Conservation (phyloP, 2,888 invertebrate species). For the Hydrotaea cyrtoneurina region DNA sequence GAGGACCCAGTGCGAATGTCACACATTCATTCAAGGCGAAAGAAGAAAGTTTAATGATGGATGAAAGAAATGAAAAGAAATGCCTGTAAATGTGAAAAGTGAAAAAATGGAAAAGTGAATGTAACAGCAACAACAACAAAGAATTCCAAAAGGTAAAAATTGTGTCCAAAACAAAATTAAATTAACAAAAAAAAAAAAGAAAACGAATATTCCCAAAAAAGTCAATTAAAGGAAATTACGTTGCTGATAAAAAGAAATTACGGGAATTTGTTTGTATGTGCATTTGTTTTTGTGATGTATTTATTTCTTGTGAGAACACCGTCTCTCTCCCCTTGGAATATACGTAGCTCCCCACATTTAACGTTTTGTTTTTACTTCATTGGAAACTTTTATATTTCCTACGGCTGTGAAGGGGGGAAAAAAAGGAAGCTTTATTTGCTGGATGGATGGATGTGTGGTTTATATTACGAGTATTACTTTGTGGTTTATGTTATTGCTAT, state of each 20-base stretch:
- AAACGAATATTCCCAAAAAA: background rate
- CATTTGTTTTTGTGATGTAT: background rate
- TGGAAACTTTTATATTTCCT: background rate
- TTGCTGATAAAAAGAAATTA: background rate
- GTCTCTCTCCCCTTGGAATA: background rate
- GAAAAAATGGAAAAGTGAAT: background rate
- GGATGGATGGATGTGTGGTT: background rate
- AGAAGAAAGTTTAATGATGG: background rate
- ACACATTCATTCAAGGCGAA: background rate
- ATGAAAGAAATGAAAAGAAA: too few species aligned
- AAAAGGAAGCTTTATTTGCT: conserved; percentile 7
- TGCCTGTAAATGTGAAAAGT: background rate
- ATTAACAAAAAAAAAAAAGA: background rate
- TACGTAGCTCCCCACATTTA: too few species aligned
- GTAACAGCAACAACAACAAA: background rate
- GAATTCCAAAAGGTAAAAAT: background rate
- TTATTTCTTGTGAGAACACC: background rate
- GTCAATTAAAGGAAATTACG: too few species aligned
- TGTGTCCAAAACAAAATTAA: background rate
- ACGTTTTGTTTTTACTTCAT: too few species aligned
- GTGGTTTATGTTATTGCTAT: conserved; percentile 1
- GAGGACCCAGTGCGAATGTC: background rate
- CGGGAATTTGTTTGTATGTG: background rate
- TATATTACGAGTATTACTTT: background rate
- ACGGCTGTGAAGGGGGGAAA: background rate